Evolutionary conservation across 2,888 invertebrate genomes (phyloP).

Genomic region (Unio pictorum): DNA sequence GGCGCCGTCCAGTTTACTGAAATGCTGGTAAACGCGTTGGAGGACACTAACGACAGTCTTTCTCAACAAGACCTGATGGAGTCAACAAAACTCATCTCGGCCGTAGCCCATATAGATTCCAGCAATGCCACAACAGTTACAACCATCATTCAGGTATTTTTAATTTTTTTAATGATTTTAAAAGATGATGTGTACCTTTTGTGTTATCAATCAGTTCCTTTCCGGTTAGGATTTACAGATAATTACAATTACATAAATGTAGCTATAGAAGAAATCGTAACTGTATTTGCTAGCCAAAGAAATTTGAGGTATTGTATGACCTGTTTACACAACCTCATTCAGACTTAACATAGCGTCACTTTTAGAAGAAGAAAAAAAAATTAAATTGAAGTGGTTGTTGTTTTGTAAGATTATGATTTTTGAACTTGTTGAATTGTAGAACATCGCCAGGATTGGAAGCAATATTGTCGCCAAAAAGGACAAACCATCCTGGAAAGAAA

Average conservation of each 20-base stretch:
- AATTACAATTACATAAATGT: too few relatives aligned
- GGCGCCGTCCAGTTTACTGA: conserved; percentile 17
- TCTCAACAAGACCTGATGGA: conserved; percentile 32
- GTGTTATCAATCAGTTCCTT: too few relatives aligned
- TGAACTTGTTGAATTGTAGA: conserved; percentile 21
- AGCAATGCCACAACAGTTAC: conserved; percentile 24
- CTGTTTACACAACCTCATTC: too few relatives aligned
- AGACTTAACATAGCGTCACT: too few relatives aligned
- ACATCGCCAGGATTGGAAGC: conserved; percentile 49
- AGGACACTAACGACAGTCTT: conserved; percentile 10
- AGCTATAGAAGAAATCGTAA: too few relatives aligned
- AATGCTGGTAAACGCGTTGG: conserved; percentile 11
- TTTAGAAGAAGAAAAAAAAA: too few relatives aligned
- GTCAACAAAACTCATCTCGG: conserved; percentile 27
- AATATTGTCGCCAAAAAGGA: conserved; percentile 44
- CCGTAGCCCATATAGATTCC: conserved; percentile 20
- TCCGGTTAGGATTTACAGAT: too few relatives aligned
- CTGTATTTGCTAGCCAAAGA: too few relatives aligned
- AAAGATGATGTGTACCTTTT: too few relatives aligned
- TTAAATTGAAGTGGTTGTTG: too few relatives aligned
- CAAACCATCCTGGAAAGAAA: conserved; percentile 38
- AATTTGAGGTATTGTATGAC: too few relatives aligned
- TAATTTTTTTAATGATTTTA: too few relatives aligned
- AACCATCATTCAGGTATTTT: conserved; percentile 20
- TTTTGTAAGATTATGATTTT: neutral